Base-by-base conservation (phyloP, 2,113 vertebrate species). In the Leiothrix lutea region DNA sequence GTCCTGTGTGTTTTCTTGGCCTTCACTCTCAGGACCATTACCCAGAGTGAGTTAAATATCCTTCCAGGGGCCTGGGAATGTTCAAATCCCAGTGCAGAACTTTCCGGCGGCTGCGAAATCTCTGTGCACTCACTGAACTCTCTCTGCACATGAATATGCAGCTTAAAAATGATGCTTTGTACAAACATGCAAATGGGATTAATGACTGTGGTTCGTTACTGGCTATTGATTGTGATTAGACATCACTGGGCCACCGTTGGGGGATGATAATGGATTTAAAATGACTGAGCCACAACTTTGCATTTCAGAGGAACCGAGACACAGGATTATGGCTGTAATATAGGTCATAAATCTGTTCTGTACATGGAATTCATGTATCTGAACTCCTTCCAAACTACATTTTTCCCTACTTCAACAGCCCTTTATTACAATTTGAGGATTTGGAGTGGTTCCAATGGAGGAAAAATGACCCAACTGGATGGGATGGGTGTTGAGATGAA, bases 321-420 rank as follows among this genome's bases (percentile, higher is more conserved):
- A 83, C 42, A 44, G 92, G 50, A 86, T 96, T 95, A 93, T 92
- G 12, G 4, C 66, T 60, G 71, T 95, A 96, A 83, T 90, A 66
- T 80, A 69, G 87, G 75, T 86, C 58, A 66, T 95, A 90, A 95
- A 92, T 96, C 78, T 78, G 47, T 61, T 84, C 80, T 65, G 57
- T 90, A 66, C 33, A 35, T 82, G 90, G 62, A 81, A 91, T 90
- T 95, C 84, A 77, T 77, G 56, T 36, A 54, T 86, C 84, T 94
- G 92, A 94, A 86, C 62, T 90, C 71, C 42, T 97, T 96, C 94
- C 93, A 96, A 91, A 82, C 88, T 53, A 31, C 53, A 57, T 92
- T 89, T 96, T 87, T 38, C 73, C 66, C 45, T 61, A 67, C 78
- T 92, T 91, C 60, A 94, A 77, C 78, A 90, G 62, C 29, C 24